phyloP scores from a whole-genome alignment of 2,888 invertebrate genomes.

The Drosophila falleni region DNA sequence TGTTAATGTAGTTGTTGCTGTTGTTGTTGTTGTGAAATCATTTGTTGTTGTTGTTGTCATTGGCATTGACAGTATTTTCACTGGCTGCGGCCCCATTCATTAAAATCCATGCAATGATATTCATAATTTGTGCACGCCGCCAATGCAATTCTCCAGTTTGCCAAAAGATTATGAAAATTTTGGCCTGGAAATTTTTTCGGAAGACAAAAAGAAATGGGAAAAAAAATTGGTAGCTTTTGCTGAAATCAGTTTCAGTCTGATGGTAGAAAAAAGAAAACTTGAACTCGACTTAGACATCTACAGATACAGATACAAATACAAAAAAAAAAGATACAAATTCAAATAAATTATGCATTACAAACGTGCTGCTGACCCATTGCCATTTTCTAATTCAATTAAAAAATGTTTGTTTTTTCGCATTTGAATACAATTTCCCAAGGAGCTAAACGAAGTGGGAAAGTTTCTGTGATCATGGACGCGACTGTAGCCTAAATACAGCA shows the following conservation, averaged over 20 bases:
- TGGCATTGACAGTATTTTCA: constrained; percentile 39
- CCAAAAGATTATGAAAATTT: constrained; percentile 84
- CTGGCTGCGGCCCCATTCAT: constrained; percentile 51
- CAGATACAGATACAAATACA: constrained; percentile 25
- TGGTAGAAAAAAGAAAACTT: constrained; percentile 27
- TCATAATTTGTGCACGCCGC: constrained; percentile 65
- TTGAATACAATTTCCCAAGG: constrained; percentile 78
- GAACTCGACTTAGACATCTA: constrained; percentile 37
- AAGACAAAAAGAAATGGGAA: constrained; percentile 1
- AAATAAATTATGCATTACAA: constrained; percentile 81
- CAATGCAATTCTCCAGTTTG: constrained; percentile 67
- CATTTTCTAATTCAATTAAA: constrained; percentile 82
- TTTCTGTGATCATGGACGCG: constrained; percentile 30
- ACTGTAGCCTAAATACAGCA: constrained; percentile 58
- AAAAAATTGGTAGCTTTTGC: constrained; percentile 8
- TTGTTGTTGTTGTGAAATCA: constrained; percentile 3
- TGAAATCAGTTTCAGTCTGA: constrained; percentile 57
- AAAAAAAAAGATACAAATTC: constrained; percentile 41
- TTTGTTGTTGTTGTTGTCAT: constrained; percentile 16
- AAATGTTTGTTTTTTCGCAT: constrained; percentile 62
- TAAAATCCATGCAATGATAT: constrained; percentile 54
- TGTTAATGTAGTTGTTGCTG: constrained; percentile 8
- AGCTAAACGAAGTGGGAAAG: constrained; percentile 68
- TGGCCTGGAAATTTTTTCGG: constrained; percentile 71
- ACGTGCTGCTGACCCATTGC: constrained; percentile 82